These are phyloP conservation scores for Clinocottus analis DNA, from an alignment of 2,113 vertebrate species.

Conservation along the genomic window DNA sequence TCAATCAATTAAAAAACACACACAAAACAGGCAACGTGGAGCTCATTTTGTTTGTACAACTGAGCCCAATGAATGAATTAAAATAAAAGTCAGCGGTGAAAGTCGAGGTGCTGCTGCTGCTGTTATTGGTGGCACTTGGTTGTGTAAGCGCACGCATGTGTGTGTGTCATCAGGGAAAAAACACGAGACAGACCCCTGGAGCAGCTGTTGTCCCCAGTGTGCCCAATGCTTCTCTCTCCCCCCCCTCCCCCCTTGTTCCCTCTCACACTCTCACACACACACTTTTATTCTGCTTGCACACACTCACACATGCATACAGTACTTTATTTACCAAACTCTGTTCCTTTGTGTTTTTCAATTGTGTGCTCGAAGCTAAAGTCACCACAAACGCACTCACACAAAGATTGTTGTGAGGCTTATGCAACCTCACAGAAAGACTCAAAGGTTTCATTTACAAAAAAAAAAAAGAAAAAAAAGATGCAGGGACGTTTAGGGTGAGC, in stretches of 20 bases:
- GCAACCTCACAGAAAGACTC: conserved; percentile 38
- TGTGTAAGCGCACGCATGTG: background rate
- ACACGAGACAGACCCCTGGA: conserved; percentile 65
- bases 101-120: conserved; percentile 44
- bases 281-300: conserved; percentile 16
- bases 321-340: conserved; percentile 21
- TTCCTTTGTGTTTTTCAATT: conserved; percentile 11
- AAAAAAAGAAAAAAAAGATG: background rate
- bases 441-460: conserved; percentile 18
- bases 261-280: background rate
- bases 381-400: background rate
- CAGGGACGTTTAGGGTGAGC: conserved; percentile 1
- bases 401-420: conserved; percentile 17
- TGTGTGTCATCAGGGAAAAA: conserved; percentile 36
- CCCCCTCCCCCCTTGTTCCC: background rate
- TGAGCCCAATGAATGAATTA: conserved; percentile 32
- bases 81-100: conserved; percentile 35
- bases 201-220: conserved; percentile 67
- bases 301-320: background rate
- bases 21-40: conserved; percentile 13
- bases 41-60: conserved; percentile 31
- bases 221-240: conserved; percentile 13
- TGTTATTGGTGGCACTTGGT: conserved; percentile 14
- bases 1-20: conserved; percentile 30
- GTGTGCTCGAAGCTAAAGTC: conserved; percentile 5